phyloP scores from a whole-genome alignment of 2,113 vertebrate genomes.

The Gambusia holbrooki region DNA sequence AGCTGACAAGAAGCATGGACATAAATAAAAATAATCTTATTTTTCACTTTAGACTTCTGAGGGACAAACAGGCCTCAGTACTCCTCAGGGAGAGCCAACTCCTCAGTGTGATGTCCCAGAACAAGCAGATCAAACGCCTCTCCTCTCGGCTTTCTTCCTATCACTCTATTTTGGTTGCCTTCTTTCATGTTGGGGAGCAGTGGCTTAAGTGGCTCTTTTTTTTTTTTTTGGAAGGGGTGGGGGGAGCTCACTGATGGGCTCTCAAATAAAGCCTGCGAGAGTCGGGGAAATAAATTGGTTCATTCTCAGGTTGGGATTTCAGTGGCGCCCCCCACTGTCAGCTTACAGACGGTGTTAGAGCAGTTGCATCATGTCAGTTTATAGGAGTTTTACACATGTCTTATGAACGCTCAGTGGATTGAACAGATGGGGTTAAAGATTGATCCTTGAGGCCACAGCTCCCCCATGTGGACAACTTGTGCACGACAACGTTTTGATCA shows the following conservation, averaged over 20 bases:
- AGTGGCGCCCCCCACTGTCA: constrained; percentile 60
- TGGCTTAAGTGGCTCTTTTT: constrained; percentile 72
- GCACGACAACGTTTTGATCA: background rate
- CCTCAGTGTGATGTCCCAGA: constrained; percentile 63
- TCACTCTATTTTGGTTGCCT: constrained; percentile 64
- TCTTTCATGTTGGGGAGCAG: constrained; percentile 72
- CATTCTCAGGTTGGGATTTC: constrained; percentile 32
- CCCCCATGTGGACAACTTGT: constrained; percentile 55
- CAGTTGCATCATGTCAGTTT: constrained; percentile 57
- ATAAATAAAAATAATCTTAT: constrained; percentile 55
- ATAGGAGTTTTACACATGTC: constrained; percentile 49
- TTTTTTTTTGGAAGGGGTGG: background rate
- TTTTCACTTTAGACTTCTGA: constrained; percentile 59
- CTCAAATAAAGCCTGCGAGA: constrained; percentile 65
- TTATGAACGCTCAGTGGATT: constrained; percentile 36
- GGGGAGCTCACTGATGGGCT: constrained; percentile 64
- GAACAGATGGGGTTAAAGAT: background rate
- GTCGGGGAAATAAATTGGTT: constrained; percentile 63
- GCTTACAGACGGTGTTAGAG: constrained; percentile 28
- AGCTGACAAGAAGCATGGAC: constrained; percentile 29
- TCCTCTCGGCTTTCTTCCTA: constrained; percentile 48
- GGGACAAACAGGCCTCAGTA: constrained; percentile 47
- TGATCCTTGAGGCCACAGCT: constrained; percentile 52
- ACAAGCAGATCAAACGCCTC: constrained; percentile 70
- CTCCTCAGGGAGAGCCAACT: constrained; percentile 42